A percentile compares a stretch with the other conserved stretches of the same genome.
phyloP scores from a whole-genome alignment of 2,888 invertebrate genomes.

The Odontomyia ornata region DNA sequence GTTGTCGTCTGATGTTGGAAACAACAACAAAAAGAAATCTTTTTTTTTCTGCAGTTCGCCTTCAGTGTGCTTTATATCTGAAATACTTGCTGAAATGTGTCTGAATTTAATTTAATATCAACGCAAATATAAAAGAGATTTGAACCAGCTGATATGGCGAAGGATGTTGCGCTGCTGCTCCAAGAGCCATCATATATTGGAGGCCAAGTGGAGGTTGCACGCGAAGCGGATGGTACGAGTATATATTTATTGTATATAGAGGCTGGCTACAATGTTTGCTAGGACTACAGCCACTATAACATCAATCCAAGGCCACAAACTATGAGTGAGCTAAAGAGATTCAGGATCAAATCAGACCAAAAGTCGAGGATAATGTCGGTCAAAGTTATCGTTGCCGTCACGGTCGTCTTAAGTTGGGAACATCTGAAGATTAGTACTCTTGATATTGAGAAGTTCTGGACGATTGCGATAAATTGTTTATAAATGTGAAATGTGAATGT shows the following conservation, averaged over 20 bases:
- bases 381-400: slow-evolving; percentile 21
- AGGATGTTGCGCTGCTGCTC: background rate
- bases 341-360: background rate
- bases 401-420: slow-evolving; percentile 10
- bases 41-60: no score
- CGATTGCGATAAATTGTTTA: slow-evolving; percentile 17
- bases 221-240: background rate
- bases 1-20: no score
- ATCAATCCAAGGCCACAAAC: background rate
- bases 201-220: background rate
- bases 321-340: background rate
- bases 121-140: slow-evolving; percentile 35
- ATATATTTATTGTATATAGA: no score
- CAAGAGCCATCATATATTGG: background rate
- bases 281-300: background rate
- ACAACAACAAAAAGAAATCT: no score
- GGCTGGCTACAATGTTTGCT: no score
- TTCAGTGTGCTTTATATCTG: slow-evolving; percentile 10
- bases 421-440: slow-evolving; percentile 19
- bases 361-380: slow-evolving; percentile 19
- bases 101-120: slow-evolving; percentile 38
- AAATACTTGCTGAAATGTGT: slow-evolving; percentile 26
- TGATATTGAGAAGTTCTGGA: background rate
- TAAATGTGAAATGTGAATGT: background rate
- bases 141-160: background rate